Evolutionary conservation across 1,140 invertebrate species (phyloP).

Genomic region (Telenomus remus): DNA sequence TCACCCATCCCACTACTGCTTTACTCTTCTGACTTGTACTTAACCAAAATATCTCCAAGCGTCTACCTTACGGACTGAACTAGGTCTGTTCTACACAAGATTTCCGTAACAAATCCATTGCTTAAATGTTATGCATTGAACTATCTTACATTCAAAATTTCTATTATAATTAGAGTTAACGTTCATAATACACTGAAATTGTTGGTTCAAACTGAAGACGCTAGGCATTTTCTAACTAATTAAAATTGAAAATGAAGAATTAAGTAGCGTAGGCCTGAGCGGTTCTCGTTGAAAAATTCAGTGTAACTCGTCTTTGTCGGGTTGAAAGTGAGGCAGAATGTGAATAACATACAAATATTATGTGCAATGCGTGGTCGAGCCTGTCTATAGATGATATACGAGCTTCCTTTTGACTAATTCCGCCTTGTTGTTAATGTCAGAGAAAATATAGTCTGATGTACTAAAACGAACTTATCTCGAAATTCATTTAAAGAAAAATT

Average conservation of each 20-base stretch:
- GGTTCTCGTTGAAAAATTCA: conserved; percentile 53
- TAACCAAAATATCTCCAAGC: no score
- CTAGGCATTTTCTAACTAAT: no score
- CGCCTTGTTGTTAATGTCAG: conserved; percentile 53
- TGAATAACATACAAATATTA: conserved; percentile 44
- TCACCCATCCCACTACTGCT: no score
- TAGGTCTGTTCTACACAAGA: no score
- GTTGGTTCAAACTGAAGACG: no score
- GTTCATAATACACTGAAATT: no score
- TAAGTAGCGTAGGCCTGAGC: conserved; percentile 26
- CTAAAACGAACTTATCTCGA: conserved; percentile 16
- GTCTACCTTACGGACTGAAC: no score
- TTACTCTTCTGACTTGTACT: no score
- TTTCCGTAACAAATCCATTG: no score
- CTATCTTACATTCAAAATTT: no score
- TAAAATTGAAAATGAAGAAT: neutral
- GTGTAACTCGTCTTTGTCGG: conserved; percentile 55
- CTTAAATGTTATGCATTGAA: no score
- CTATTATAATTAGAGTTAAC: no score
- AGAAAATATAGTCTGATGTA: conserved; percentile 39
- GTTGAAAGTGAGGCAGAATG: conserved; percentile 27
- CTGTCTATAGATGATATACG: conserved; percentile 62
- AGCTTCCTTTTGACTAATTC: conserved; percentile 61
- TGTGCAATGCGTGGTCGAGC: conserved; percentile 51
- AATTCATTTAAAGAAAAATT: conserved; percentile 7